Evolutionary conservation across 1,140 invertebrate species (phyloP), one percentile per base, ranked within the genome.

Genomic region (Hesperophylax magnus): DNA sequence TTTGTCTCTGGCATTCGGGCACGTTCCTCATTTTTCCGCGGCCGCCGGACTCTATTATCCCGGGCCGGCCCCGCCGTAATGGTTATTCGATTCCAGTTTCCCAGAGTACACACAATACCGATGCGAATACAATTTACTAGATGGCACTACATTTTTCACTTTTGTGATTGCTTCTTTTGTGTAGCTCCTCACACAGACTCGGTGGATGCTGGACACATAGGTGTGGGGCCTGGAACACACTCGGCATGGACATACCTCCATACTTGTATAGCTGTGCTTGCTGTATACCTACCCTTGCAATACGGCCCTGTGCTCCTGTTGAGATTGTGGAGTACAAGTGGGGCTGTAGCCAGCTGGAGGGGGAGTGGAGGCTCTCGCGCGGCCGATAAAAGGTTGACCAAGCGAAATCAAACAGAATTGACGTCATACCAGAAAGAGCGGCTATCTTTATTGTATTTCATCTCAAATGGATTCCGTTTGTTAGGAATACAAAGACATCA

Each of bases 101-200:
- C 78, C 76, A 72, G 71, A 76, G 58, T 78, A 84, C 82, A 84
- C 80, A 81, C 80, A 82, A 77, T 80, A 77, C 60, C 78, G 63
- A 81, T 81, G 76, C 80, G 61, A 80, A 79, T 84, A 81, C 82
- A 84, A 84, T 84, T 84, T 81, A 81, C 82, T 84, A 81, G 82
- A 84, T 84, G 82, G 82, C 80, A 84, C 80, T 84, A 84, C 82
- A 84, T 84, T 84, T 84, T 84, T 84, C 82, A 84, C 82, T 84
- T 84, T 84, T 84, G 82, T 79, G 82, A 84, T 84, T 81, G 82
- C 82, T 84, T 84, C 82, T 84, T 84, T 84, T 84, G 82, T 84
- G 80, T 81, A 63, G 81, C 81, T 67, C 39, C 81, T 18, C 58
- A 79, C 72, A 74, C 39, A 67, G 20, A 53, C 53, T 31, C 72